Evolutionary conservation across 2,797 vertebrate species (phyloP).

Genomic region (Gymnoscopelus microlampas): DNA sequence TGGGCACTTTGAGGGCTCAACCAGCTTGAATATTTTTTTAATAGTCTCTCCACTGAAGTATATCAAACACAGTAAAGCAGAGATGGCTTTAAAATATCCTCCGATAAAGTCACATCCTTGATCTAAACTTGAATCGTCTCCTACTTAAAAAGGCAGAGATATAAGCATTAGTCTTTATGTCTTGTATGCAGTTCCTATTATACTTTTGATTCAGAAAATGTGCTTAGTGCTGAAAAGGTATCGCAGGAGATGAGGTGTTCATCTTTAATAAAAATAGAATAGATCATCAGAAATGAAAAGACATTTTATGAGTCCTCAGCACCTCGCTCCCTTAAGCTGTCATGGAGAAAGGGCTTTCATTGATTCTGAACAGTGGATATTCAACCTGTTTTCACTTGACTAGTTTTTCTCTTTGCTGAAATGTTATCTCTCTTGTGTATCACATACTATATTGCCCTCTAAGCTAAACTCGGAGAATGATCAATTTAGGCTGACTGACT

Average conservation of each 20-base stretch:
- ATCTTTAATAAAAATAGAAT: not conserved
- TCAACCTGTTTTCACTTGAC: slow-evolving; percentile 38
- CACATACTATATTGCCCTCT: slow-evolving; percentile 45
- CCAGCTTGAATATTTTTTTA: too few species aligned
- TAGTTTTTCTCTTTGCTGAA: slow-evolving; percentile 31
- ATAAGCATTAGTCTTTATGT: not conserved
- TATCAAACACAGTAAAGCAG: too few species aligned
- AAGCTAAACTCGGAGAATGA: slow-evolving; percentile 46
- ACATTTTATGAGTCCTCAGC: slow-evolving; percentile 8
- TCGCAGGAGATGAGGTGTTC: not conserved
- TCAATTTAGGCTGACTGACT: slow-evolving; percentile 32
- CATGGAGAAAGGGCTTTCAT: slow-evolving; percentile 24
- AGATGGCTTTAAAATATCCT: not conserved
- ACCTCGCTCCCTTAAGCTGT: slow-evolving; percentile 17
- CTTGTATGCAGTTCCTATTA: too few species aligned
- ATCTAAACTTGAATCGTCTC: slow-evolving; percentile 1
- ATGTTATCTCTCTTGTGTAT: slow-evolving; percentile 33
- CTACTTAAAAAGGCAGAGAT: not conserved
- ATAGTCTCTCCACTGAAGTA: too few species aligned
- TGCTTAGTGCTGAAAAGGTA: not conserved
- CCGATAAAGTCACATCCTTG: not conserved
- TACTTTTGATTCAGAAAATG: too few species aligned
- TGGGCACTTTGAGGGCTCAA: too few species aligned
- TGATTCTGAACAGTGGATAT: slow-evolving; percentile 21
- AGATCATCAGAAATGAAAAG: not conserved